phyloP scores from a whole-genome alignment of 1,140 invertebrate genomes.

The Drosophila nigromelanica region DNA sequence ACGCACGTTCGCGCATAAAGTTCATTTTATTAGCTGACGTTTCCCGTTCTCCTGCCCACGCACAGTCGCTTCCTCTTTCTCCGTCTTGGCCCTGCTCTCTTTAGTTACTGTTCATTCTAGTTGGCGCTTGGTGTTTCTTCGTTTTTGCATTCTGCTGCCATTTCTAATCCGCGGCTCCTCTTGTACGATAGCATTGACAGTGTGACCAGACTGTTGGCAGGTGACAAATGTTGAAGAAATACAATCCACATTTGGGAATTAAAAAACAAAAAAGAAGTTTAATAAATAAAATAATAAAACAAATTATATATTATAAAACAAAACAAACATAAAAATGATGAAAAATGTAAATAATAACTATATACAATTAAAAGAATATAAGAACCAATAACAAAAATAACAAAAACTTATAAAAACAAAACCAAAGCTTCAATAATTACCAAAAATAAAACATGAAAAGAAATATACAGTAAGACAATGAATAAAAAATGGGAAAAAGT shows the following conservation, averaged over 20 bases:
- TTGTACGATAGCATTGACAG: slow-evolving; percentile 16
- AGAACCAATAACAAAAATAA: too few relatives aligned
- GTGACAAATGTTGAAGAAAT: background rate
- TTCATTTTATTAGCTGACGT: slow-evolving; percentile 78
- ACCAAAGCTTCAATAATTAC: background rate
- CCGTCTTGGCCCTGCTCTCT: background rate
- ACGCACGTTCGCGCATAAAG: slow-evolving; percentile 77
- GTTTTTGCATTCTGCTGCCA: slow-evolving; percentile 42
- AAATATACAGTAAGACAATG: too few relatives aligned
- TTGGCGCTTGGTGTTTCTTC: background rate
- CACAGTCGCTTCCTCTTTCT: background rate
- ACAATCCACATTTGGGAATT: too few relatives aligned
- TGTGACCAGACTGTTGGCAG: slow-evolving; percentile 21
- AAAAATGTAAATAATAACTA: too few relatives aligned
- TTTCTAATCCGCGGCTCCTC: slow-evolving; percentile 32
- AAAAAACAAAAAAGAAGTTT: too few relatives aligned
- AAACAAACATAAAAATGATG: too few relatives aligned
- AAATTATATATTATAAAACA: too few relatives aligned
- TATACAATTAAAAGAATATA: too few relatives aligned
- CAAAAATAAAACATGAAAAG: background rate
- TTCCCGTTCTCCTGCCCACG: slow-evolving; percentile 33
- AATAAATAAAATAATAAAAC: too few relatives aligned
- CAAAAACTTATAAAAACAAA: too few relatives aligned
- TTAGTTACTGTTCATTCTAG: background rate
- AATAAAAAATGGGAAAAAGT: too few relatives aligned